A percentile compares a stretch with the other conserved stretches of the same genome.
These are phyloP conservation scores for Lasioglossum malachurum DNA, from an alignment of 2,888 invertebrate genomes.

Conservation along the genomic window DNA sequence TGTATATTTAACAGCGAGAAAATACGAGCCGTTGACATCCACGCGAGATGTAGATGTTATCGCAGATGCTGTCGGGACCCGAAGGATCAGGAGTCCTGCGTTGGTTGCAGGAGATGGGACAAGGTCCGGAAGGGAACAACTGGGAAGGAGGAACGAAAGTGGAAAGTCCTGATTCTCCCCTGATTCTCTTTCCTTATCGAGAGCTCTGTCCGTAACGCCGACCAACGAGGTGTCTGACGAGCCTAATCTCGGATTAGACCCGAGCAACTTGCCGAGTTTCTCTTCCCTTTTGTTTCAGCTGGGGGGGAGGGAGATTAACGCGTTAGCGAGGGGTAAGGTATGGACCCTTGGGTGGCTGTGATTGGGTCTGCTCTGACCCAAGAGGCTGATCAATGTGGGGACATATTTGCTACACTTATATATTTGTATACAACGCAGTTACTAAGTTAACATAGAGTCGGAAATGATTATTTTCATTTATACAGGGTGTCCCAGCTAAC, in stretches of 20 bases:
- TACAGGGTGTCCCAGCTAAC: too few species aligned
- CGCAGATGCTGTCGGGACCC: conserved; percentile 78
- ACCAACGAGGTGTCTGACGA: conserved; percentile 1
- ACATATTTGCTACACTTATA: too few species aligned
- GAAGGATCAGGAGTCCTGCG: conserved; percentile 74
- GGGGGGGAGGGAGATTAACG: neutral
- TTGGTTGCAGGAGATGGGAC: conserved; percentile 60
- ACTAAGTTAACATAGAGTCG: too few species aligned
- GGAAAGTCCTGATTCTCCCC: neutral
- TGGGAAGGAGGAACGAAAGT: conserved; percentile 30
- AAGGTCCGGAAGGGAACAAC: conserved; percentile 12
- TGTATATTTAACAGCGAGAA: conserved; percentile 75
- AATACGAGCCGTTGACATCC: conserved; percentile 75
- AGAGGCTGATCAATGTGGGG: too few species aligned
- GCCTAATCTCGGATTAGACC: conserved; percentile 38
- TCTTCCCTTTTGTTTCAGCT: neutral
- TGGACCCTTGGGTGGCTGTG: neutral
- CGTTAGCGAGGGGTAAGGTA: neutral
- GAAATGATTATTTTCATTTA: too few species aligned
- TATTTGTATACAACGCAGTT: too few species aligned
- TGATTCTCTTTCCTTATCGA: neutral
- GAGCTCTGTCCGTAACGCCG: neutral
- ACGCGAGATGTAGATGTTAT: conserved; percentile 80
- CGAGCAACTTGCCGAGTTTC: neutral
- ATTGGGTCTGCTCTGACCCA: neutral